These are phyloP conservation scores for Ginglymostoma cirratum DNA, from an alignment of 2,113 vertebrate genomes.

Conservation along the genomic window DNA sequence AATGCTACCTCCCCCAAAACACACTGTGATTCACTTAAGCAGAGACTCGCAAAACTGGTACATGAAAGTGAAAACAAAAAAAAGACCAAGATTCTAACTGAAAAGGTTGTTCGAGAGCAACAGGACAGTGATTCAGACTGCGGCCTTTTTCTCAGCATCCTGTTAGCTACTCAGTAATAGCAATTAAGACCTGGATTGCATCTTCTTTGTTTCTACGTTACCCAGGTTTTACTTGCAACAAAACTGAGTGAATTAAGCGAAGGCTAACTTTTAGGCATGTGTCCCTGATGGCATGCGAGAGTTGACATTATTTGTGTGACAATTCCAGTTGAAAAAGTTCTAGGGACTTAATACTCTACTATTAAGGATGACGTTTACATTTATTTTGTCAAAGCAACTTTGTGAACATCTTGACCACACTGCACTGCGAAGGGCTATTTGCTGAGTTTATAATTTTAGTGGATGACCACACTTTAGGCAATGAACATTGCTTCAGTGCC, in stretches of 20 bases:
- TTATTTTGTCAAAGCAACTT: background rate
- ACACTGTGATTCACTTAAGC: background rate
- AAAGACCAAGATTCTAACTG: background rate
- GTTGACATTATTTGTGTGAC: background rate
- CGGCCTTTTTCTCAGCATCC: background rate
- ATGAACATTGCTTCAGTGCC: background rate
- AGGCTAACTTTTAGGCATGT: background rate
- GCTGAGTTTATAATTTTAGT: background rate
- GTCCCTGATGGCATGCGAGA: background rate
- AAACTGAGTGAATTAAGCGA: background rate
- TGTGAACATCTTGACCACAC: background rate
- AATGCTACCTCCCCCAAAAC: background rate
- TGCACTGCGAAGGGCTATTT: background rate
- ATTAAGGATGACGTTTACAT: background rate
- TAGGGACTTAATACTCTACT: background rate
- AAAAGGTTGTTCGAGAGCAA: background rate
- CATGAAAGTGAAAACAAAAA: background rate
- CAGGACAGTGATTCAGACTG: background rate
- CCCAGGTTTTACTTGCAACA: background rate
- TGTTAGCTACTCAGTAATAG: background rate
- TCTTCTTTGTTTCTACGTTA: background rate
- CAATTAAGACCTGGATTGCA: background rate
- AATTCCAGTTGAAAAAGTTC: background rate
- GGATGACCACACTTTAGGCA: background rate
- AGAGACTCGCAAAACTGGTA: background rate